Percentiles rank a stretch among this genome's conserved stretches.
Evolutionary conservation across 2,113 vertebrate species (phyloP).

Genomic region (Azemiops feae): DNA sequence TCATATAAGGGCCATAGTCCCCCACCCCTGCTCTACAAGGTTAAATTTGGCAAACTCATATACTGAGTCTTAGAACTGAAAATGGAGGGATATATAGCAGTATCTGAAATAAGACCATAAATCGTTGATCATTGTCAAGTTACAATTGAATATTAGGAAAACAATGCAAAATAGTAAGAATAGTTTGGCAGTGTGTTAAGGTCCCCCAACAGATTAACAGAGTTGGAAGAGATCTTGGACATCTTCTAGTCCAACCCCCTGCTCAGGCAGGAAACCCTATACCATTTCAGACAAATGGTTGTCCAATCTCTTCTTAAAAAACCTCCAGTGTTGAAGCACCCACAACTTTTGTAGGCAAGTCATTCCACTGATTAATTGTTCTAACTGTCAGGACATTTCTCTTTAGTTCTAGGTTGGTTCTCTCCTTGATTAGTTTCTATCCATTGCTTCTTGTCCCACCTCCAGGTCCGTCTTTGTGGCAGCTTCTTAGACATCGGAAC

Average conservation of each 20-base stretch:
- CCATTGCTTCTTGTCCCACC: neutral
- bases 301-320: neutral
- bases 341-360: neutral
- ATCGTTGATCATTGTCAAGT: neutral
- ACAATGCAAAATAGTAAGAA: neutral
- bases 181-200: neutral
- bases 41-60: neutral
- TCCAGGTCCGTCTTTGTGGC: neutral
- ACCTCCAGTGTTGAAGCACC: neutral
- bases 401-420: neutral
- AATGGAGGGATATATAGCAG: neutral
- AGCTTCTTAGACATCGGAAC: neutral
- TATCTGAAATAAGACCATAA: neutral
- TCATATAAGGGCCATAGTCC: too few species aligned
- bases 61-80: neutral
- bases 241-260: neutral
- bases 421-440: neutral
- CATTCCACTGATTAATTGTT: neutral
- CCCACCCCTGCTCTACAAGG: neutral
- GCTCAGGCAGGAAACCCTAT: neutral
- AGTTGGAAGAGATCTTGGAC: neutral
- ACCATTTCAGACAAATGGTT: neutral
- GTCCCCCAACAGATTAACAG: neutral
- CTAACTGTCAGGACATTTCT: neutral
- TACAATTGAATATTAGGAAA: neutral